These are phyloP conservation scores for Hesperophylax magnus DNA, from an alignment of 1,140 invertebrate genomes.

Conservation along the genomic window DNA sequence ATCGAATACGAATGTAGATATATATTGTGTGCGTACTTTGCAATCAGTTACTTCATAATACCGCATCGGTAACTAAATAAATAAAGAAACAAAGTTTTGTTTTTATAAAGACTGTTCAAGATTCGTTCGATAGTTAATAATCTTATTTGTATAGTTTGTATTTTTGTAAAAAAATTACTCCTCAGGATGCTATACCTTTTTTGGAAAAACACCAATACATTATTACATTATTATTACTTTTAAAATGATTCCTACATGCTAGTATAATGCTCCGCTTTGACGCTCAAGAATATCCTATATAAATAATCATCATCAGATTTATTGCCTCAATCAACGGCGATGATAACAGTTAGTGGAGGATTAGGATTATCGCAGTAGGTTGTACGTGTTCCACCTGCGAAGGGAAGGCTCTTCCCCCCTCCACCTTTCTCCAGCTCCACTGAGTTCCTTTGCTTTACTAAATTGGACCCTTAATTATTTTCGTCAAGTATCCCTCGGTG, in stretches of 20 bases:
- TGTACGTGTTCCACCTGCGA: conserved; percentile 49
- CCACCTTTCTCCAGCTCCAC: neutral
- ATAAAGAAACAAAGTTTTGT: too few relatives aligned
- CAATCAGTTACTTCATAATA: too few relatives aligned
- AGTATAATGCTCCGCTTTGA: too few relatives aligned
- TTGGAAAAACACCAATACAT: neutral
- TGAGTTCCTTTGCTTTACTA: conserved; percentile 51
- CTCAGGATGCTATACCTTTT: too few relatives aligned
- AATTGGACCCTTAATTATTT: conserved; percentile 59
- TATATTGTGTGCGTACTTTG: too few relatives aligned
- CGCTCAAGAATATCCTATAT: too few relatives aligned
- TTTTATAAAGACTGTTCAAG: too few relatives aligned
- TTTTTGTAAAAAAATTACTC: neutral
- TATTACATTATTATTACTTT: neutral
- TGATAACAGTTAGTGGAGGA: conserved; percentile 54
- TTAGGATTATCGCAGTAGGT: conserved; percentile 45
- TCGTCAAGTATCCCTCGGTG: conserved; percentile 55
- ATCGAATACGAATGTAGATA: too few relatives aligned
- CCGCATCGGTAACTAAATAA: too few relatives aligned
- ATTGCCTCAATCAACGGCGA: conserved; percentile 53
- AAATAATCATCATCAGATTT: neutral
- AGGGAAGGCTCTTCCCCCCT: neutral
- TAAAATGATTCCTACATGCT: neutral
- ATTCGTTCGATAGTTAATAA: neutral
- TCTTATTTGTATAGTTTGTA: neutral